Evolutionary conservation across 2,797 vertebrate species (phyloP).

Genomic region (Macropus fuliginosus): DNA sequence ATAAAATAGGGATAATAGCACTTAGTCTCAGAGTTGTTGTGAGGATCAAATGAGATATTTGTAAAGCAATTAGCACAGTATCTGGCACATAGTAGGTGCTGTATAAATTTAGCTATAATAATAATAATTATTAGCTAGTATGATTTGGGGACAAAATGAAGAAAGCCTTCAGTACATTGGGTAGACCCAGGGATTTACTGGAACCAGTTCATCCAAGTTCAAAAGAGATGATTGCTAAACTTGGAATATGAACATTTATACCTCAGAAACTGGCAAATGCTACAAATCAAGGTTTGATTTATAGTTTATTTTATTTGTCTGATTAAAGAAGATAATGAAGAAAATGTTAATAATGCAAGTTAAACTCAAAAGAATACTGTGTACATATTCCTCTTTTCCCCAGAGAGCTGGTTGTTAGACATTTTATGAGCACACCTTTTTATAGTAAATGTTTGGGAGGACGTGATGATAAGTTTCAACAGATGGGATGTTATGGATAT

Average conservation of each 20-base stretch:
- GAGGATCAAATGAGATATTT: neutral
- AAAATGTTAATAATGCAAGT: neutral
- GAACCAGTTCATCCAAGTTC: neutral
- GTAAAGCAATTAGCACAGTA: neutral
- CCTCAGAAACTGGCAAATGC: neutral
- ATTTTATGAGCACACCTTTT: neutral
- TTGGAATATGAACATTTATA: neutral
- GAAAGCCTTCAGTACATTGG: neutral
- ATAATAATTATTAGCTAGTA: neutral
- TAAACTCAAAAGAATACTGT: neutral
- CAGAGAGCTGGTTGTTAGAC: neutral
- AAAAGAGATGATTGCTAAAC: neutral
- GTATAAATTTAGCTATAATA: neutral
- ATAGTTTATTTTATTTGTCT: neutral
- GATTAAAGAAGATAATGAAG: neutral
- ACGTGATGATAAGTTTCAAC: neutral
- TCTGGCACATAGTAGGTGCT: neutral
- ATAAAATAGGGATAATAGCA: neutral
- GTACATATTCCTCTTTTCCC: rapidly evolving
- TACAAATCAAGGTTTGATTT: neutral
- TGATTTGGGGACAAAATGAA: neutral
- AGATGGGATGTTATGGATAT: neutral
- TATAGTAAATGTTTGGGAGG: neutral
- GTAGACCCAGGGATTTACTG: neutral
- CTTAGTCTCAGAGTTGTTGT: neutral